A percentile compares a stretch with the other conserved stretches of the same genome.
phyloP scores from a whole-genome alignment of 2,797 vertebrate species.

The Anguilla marmorata region DNA sequence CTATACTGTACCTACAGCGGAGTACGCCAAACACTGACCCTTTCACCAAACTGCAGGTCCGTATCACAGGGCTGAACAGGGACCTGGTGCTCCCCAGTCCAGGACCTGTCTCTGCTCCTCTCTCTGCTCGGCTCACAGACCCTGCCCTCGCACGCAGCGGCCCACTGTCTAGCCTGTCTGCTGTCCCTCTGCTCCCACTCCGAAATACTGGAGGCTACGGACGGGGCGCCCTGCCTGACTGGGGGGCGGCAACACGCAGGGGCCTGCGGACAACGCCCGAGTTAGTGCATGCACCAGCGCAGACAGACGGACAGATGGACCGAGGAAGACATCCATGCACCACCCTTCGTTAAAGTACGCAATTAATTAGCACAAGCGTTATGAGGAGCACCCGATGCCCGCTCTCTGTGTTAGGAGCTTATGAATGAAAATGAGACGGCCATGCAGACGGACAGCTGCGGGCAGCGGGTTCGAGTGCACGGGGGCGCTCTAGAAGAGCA shows the following conservation, averaged over 20 bases:
- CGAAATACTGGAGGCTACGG: constrained; percentile 87
- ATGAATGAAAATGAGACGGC: not conserved
- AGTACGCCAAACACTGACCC: constrained; percentile 78
- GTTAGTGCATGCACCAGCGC: constrained; percentile 46
- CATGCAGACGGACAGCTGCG: not conserved
- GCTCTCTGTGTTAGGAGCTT: not conserved
- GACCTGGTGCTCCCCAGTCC: constrained; percentile 69
- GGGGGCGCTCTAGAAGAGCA: constrained; percentile 21
- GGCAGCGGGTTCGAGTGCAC: not conserved
- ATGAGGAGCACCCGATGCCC: constrained; percentile 9
- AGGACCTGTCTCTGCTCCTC: constrained; percentile 74
- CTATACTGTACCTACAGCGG: constrained; percentile 42
- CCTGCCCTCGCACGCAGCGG: not conserved
- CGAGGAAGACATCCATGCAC: not conserved
- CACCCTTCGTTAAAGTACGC: not conserved
- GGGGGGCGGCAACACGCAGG: constrained; percentile 61
- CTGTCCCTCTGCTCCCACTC: constrained; percentile 88
- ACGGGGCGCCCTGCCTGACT: constrained; percentile 75
- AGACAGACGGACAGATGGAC: not conserved
- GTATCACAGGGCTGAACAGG: constrained; percentile 66
- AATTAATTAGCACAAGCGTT: not conserved
- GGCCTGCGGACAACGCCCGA: constrained; percentile 45
- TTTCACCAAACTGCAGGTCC: constrained; percentile 75
- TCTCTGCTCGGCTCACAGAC: constrained; percentile 56
- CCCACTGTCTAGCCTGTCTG: constrained; percentile 59